phyloP scores from a whole-genome alignment of 1,140 invertebrate genomes.

The Thaumatotibia leucotreta region DNA sequence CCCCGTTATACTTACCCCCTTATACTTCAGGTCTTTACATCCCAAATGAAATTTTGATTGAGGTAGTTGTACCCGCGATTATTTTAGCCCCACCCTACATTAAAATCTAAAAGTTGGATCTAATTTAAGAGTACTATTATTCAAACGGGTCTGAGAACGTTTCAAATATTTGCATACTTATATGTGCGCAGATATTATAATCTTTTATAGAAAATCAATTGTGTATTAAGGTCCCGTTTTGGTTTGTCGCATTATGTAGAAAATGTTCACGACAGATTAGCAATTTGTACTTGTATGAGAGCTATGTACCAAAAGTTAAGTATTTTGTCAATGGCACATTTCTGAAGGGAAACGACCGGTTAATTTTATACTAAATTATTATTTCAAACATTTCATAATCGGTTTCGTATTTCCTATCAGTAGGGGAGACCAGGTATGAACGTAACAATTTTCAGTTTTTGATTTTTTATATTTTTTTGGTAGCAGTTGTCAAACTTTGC shows the following conservation, averaged over 20 bases:
- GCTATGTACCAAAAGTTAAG: background rate
- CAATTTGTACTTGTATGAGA: background rate
- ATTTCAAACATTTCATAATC: no score
- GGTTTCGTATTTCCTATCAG: no score
- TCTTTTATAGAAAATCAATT: background rate
- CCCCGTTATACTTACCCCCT: no score
- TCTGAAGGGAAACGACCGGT: background rate
- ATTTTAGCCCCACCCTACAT: background rate
- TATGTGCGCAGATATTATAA: background rate
- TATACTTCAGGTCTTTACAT: no score
- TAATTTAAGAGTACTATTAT: background rate
- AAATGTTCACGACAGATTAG: background rate
- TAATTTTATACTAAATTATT: background rate
- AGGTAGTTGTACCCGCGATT: background rate
- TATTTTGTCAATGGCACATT: background rate
- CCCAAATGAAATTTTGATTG: background rate
- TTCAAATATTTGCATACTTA: background rate
- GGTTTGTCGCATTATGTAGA: background rate
- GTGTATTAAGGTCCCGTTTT: background rate
- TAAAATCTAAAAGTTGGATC: constrained; percentile 6
- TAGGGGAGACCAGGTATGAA: no score
- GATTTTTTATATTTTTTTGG: no score
- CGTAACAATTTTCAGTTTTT: no score
- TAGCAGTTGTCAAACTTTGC: no score
- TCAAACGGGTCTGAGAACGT: background rate